A percentile compares a stretch with the other conserved stretches of the same genome.
These are phyloP conservation scores for Octonoba sinensis DNA, from an alignment of 2,888 invertebrate genomes.

Conservation along the genomic window DNA sequence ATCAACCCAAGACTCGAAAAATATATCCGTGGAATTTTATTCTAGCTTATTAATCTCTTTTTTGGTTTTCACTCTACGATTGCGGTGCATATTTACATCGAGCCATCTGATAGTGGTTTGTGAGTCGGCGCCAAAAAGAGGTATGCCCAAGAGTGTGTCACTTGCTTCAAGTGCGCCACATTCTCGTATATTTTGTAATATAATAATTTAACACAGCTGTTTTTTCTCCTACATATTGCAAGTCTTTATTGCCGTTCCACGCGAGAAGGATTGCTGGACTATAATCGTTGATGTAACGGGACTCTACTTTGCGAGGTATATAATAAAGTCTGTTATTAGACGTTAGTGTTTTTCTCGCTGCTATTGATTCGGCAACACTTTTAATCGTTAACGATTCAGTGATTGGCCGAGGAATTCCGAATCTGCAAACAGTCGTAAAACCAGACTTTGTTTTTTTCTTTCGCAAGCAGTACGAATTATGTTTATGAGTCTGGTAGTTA, in stretches of 20 bases:
- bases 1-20: neutral
- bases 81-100: neutral
- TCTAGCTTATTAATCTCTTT: neutral
- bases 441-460: conserved; percentile 1
- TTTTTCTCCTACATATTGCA: conserved; percentile 18
- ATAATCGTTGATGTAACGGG: neutral
- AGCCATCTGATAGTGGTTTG: neutral
- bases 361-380: neutral
- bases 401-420: neutral
- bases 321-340: neutral
- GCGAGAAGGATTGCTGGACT: neutral
- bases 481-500: conserved; percentile 5
- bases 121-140: neutral
- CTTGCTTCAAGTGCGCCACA: conserved; percentile 18
- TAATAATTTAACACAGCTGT: conserved; percentile 3
- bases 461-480: conserved; percentile 13
- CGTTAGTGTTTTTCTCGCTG: neutral
- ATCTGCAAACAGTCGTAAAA: conserved; percentile 7
- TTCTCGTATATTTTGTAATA: conserved; percentile 9
- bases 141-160: neutral
- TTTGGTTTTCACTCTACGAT: neutral
- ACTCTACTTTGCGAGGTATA: neutral
- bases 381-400: neutral
- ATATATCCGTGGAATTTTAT: neutral
- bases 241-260: conserved; percentile 11